phyloP scores from a whole-genome alignment of 2,888 invertebrate species.

The Cantharis rustica region DNA sequence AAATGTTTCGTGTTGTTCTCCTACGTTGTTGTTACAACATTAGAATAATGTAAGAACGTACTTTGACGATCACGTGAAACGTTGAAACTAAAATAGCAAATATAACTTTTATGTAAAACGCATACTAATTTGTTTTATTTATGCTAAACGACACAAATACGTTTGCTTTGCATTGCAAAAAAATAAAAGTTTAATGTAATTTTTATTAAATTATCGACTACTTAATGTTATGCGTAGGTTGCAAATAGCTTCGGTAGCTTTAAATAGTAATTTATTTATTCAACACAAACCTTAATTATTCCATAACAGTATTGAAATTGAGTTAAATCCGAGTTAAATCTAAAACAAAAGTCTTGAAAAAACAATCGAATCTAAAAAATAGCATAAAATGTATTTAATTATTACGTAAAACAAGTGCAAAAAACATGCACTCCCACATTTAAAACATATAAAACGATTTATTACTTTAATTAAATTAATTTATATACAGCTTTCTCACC shows the following conservation, averaged over 20 bases:
- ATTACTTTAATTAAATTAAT: neutral
- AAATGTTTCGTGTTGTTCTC: conserved; percentile 15
- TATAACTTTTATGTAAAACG: neutral
- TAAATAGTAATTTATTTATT: neutral
- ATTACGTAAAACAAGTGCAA: neutral
- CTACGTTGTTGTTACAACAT: conserved; percentile 5
- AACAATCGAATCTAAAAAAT: neutral
- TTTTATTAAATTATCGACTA: neutral
- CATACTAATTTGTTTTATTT: conserved; percentile 16
- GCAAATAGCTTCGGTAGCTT: neutral
- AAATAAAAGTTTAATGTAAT: neutral
- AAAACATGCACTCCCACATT: neutral
- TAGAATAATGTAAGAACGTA: neutral
- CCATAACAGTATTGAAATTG: neutral
- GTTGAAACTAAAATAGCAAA: conserved; percentile 2
- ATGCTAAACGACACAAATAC: conserved; percentile 1
- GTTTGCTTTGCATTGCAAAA: neutral
- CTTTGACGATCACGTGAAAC: conserved; percentile 9
- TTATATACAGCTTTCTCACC: neutral
- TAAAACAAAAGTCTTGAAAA: neutral
- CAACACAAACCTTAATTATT: neutral
- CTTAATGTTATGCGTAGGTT: neutral
- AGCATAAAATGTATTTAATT: neutral
- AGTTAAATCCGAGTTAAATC: neutral
- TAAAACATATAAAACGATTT: neutral